phyloP scores from a whole-genome alignment of 2,888 invertebrate genomes.

The Danaus chrysippus region DNA sequence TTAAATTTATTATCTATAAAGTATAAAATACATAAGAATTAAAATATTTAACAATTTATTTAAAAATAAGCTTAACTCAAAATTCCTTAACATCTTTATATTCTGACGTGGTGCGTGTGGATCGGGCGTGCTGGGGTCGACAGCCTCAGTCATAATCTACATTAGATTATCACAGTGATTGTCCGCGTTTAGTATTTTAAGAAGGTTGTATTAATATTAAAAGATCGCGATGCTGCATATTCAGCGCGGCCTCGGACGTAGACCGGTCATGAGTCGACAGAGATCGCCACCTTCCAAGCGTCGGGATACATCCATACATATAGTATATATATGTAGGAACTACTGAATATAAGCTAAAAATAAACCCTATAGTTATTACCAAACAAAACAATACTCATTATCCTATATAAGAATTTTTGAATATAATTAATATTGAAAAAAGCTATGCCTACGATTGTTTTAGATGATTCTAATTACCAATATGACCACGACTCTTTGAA shows the following conservation, averaged over 20 bases:
- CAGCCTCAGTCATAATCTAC: slow-evolving; percentile 52
- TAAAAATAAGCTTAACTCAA: not conserved
- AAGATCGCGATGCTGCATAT: slow-evolving; percentile 58
- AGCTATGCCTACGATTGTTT: not conserved
- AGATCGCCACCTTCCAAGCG: slow-evolving; percentile 14
- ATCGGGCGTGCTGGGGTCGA: slow-evolving; percentile 51
- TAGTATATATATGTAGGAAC: not conserved
- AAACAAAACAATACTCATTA: too few species aligned
- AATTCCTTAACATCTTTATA: slow-evolving; percentile 16
- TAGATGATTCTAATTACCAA: not conserved
- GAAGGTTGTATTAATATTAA: slow-evolving; percentile 67
- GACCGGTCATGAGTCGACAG: slow-evolving; percentile 59
- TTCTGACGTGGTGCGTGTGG: slow-evolving; percentile 25
- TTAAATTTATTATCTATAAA: too few species aligned
- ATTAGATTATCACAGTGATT: slow-evolving; percentile 59
- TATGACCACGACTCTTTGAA: slow-evolving; percentile 6
- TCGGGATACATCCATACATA: not conserved
- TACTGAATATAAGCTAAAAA: too few species aligned
- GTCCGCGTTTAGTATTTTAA: slow-evolving; percentile 59
- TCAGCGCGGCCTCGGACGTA: slow-evolving; percentile 64
- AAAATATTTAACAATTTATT: too few species aligned
- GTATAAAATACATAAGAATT: too few species aligned
- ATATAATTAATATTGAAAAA: not conserved
- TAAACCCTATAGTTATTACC: too few species aligned
- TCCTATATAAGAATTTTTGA: not conserved